Base-by-base conservation (phyloP, 2,888 invertebrate genomes). In the Synanthedon andrenaeformis region DNA sequence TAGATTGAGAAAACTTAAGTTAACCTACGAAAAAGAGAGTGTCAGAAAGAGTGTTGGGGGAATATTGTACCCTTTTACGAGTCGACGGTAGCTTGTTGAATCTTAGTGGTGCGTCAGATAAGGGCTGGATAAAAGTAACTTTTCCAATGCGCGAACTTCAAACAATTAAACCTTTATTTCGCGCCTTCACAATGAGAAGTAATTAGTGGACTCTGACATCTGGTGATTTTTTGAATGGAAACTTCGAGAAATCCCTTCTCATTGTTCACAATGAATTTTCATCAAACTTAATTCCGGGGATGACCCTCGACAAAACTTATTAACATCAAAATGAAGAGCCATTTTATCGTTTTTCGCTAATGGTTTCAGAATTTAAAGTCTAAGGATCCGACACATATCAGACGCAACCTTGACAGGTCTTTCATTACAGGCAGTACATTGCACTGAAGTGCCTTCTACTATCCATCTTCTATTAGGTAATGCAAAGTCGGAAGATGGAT, bases 141-240 rank as follows among this genome's bases (percentile, higher is more conserved):
- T 51, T 51, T 19, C n/a, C 41, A 14, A 41, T 51, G 51, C 51
- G 51, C 51, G 55, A 74, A 80, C 76, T 82, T 77, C 69, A 72
- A 76, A 81, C 76, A 81, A 80, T 82, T 72, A 80, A 77, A 68
- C 76, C 76, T 81, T 81, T 78, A 78, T 79, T 76, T 75, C 62
- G 66, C 72, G 61, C 67, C 70, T 61, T 64, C 59, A 82, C 82
- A 82, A 83, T 81, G 69, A 66, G 71, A 76, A 74, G 74, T 81
- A 83, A 85, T 84, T 85, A 83, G 77, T 69, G 59, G 65, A 67
- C 66, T 62, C 66, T 70, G 70, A 71, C 69, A 66, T 63, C 70
- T 63, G 59, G 61, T 60, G 63, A 70, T 74, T 76, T 75, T 73
- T 65, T 54, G 52, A 62, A 67, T 67, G 59, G 61, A 73, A 79